These are phyloP conservation scores for Aleiodes testaceus DNA, from an alignment of 2,888 invertebrate genomes.

Conservation along the genomic window DNA sequence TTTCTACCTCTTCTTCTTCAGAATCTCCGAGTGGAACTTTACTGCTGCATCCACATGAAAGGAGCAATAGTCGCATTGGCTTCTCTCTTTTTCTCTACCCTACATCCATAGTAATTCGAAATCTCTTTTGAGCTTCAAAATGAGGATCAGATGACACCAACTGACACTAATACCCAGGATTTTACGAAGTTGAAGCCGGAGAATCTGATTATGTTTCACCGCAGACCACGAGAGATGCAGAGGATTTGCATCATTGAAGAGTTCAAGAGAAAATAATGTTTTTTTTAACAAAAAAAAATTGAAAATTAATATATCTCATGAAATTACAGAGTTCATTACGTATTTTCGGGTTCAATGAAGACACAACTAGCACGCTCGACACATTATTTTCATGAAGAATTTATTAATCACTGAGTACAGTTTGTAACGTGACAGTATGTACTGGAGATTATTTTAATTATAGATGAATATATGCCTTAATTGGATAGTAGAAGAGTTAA, in stretches of 20 bases:
- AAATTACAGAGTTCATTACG: not conserved
- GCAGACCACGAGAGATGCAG: not conserved
- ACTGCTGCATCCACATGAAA: conserved; percentile 5
- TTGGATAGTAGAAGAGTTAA: conserved; percentile 47
- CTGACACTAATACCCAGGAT: conserved; percentile 3
- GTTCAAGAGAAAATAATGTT: not conserved
- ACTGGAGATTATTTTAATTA: conserved; percentile 43
- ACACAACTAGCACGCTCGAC: not conserved
- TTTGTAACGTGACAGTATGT: conserved; percentile 1
- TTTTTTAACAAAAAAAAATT: no score
- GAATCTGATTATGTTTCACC: not conserved
- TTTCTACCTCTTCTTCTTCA: not conserved
- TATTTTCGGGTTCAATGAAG: not conserved
- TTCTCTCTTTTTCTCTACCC: not conserved
- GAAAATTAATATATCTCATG: not conserved
- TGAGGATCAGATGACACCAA: conserved; percentile 6
- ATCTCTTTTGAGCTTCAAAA: not conserved
- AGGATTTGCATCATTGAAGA: not conserved
- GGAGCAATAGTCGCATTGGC: not conserved
- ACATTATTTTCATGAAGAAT: conserved; percentile 1
- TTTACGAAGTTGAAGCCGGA: not conserved
- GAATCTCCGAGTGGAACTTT: not conserved
- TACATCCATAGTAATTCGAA: no score
- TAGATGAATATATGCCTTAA: conserved; percentile 40
- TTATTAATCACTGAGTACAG: conserved; percentile 6